Percentiles rank a stretch among this genome's conserved stretches.
Evolutionary conservation across 2,797 vertebrate genomes (phyloP).

Genomic region (Aselliscus stoliczkanus): DNA sequence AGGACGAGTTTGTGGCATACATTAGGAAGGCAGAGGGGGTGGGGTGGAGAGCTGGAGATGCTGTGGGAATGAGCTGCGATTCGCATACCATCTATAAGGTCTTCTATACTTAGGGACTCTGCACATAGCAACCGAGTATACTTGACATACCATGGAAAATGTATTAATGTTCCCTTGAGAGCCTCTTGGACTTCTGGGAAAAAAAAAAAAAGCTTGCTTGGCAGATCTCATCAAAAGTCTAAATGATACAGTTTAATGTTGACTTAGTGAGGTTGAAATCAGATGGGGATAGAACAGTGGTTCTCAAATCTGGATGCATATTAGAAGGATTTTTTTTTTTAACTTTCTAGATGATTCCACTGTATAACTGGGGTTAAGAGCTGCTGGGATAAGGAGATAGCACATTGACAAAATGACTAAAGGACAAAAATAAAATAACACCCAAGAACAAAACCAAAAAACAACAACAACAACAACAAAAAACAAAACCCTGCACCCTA

Average conservation of each 20-base stretch:
- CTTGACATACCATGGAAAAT: not conserved
- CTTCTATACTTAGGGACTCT: not conserved
- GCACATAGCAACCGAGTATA: not conserved
- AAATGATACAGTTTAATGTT: not conserved
- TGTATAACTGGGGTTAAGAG: not conserved
- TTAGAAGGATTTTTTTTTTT: not conserved
- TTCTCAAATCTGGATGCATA: not conserved
- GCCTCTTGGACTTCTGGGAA: not conserved
- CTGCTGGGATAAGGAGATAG: not conserved
- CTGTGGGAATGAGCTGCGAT: not conserved
- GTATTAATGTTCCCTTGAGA: not conserved
- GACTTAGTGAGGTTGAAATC: not conserved
- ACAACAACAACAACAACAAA: not conserved
- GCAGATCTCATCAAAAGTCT: not conserved
- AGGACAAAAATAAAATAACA: not conserved
- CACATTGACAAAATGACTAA: not conserved
- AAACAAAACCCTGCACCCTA: not conserved
- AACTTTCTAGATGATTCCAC: not conserved
- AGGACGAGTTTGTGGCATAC: not conserved
- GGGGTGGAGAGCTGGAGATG: not conserved
- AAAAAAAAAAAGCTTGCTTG: not conserved
- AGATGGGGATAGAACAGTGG: not conserved
- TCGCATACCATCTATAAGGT: rapidly evolving
- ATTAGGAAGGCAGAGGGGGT: not conserved
- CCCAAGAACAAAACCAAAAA: not conserved